Evolutionary conservation across 35 echinoderm and acorn worm species (phyloP).

Genomic region (Patiria miniata): DNA sequence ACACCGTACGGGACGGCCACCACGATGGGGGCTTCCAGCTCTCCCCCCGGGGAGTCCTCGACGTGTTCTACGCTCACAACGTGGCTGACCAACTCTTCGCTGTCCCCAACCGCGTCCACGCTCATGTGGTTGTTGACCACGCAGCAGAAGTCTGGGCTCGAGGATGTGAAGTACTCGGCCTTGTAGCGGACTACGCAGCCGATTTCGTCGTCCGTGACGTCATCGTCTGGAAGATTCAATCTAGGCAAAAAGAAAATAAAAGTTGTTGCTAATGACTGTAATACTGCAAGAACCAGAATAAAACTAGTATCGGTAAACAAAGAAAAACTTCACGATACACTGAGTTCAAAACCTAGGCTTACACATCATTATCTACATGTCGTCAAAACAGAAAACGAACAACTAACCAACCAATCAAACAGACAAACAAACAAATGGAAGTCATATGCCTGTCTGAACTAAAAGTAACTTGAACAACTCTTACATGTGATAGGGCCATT

Average conservation of each 20-base stretch:
- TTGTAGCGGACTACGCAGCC: slow-evolving; percentile 78
- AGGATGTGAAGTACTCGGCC: slow-evolving; percentile 44
- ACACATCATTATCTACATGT: no score
- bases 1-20: slow-evolving; percentile 83
- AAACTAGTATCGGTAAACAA: background rate
- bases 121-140: slow-evolving; percentile 43
- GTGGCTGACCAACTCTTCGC: slow-evolving; percentile 82
- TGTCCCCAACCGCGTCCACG: slow-evolving; percentile 39
- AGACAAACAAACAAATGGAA: no score
- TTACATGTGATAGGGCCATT: slow-evolving; percentile 78
- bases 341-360: background rate
- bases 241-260: background rate
- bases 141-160: slow-evolving; percentile 43
- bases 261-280: background rate
- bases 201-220: slow-evolving; percentile 50
- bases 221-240: slow-evolving; percentile 29
- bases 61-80: slow-evolving; percentile 52
- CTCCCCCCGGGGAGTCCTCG: slow-evolving; percentile 12
- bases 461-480: background rate
- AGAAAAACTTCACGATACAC: background rate
- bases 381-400: no score
- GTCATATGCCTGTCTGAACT: background rate
- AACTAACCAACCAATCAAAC: no score
- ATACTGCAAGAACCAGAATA: background rate
- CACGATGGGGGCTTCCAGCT: slow-evolving; percentile 52